These are phyloP conservation scores for Leptinotarsa juncta DNA, from an alignment of 2,888 invertebrate genomes.

Conservation along the genomic window DNA sequence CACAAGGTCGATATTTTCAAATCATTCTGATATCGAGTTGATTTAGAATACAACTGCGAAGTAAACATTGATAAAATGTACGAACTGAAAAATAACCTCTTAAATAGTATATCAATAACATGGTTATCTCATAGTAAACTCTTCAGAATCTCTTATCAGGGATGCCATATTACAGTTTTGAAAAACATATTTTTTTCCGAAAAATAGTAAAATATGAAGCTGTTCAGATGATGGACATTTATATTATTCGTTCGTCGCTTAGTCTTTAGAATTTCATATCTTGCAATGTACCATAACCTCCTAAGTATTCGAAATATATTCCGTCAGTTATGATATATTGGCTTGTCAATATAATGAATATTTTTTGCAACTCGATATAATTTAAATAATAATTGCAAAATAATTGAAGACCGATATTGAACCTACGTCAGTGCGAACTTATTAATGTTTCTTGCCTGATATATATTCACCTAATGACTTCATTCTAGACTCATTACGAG, in stretches of 20 bases:
- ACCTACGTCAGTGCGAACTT: conserved; percentile 40
- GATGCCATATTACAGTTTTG: no score
- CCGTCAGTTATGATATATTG: conserved; percentile 1
- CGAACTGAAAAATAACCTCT: not conserved
- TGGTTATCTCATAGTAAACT: not conserved
- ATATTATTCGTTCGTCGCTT: no score
- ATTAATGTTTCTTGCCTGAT: conserved; percentile 18
- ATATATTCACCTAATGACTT: conserved; percentile 17
- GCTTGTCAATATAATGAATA: not conserved
- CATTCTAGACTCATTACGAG: conserved; percentile 10
- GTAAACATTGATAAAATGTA: conserved; percentile 7
- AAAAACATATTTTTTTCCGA: no score
- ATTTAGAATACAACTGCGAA: not conserved
- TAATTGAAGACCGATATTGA: conserved; percentile 37
- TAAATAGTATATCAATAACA: not conserved
- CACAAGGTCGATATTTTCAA: conserved; percentile 7
- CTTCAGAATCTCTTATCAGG: no score
- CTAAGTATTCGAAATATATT: not conserved
- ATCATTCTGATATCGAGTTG: not conserved
- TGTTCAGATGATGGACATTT: no score
- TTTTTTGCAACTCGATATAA: conserved; percentile 16
- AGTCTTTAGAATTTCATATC: no score
- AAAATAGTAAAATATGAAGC: not conserved
- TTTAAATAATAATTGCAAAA: conserved; percentile 29
- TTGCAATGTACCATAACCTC: not conserved